Conservation (phyloP, 2,797 vertebrate species). For the Pangasius djambal region DNA sequence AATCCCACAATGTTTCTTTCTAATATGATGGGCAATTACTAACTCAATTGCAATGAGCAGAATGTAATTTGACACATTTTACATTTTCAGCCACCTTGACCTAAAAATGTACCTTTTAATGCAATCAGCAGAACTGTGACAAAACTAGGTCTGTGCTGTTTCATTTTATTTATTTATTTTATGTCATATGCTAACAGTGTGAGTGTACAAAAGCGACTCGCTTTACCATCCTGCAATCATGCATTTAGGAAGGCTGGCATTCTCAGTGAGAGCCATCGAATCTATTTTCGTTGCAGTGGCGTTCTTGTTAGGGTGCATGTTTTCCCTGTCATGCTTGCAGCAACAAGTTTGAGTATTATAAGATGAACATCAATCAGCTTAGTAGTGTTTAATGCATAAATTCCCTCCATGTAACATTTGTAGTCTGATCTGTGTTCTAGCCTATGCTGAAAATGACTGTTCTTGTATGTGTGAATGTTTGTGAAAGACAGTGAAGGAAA, state of each 20-base stretch:
- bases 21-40: neutral
- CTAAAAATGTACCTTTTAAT: slow-evolving; percentile 41
- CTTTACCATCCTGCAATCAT: neutral
- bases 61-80: neutral
- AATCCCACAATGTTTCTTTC: too few species aligned
- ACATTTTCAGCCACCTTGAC: slow-evolving; percentile 17
- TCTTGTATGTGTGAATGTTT: slow-evolving; percentile 38
- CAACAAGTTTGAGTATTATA: slow-evolving; percentile 45
- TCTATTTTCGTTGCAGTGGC: neutral
- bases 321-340: slow-evolving; percentile 14
- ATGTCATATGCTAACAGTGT: neutral
- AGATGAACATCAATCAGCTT: slow-evolving; percentile 9
- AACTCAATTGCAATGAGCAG: neutral
- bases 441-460: slow-evolving; percentile 19
- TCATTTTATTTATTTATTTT: neutral
- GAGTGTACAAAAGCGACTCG: neutral
- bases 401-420: slow-evolving; percentile 23
- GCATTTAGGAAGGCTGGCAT: neutral
- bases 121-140: neutral
- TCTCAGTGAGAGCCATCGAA: neutral
- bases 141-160: neutral
- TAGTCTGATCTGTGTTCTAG: slow-evolving; percentile 43
- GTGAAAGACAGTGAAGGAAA: slow-evolving; percentile 53
- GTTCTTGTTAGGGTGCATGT: neutral
- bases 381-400: slow-evolving; percentile 22